Conservation (phyloP, 2,113 vertebrate genomes). For the Hippocampus barbouri region DNA sequence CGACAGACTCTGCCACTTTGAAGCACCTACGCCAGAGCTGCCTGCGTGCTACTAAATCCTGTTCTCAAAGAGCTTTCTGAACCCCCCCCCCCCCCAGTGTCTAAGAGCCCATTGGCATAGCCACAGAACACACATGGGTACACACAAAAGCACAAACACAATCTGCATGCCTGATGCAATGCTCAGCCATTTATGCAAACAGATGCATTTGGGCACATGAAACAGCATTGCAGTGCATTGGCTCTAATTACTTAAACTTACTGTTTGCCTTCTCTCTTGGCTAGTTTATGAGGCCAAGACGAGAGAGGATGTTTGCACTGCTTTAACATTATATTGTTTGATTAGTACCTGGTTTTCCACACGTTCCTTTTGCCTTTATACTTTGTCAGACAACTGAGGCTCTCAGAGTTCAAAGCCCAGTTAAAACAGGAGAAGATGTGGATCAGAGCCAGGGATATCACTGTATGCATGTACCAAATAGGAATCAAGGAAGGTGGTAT, state of each 20-base stretch:
- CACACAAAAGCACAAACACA: conserved; percentile 50
- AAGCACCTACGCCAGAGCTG: conserved; percentile 48
- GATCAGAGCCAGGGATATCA: conserved; percentile 31
- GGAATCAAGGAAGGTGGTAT: conserved; percentile 40
- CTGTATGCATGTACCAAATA: conserved; percentile 25
- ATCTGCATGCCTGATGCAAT: conserved; percentile 69
- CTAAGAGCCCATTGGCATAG: conserved; percentile 54
- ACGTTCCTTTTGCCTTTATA: conserved; percentile 7
- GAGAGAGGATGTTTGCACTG: conserved; percentile 3
- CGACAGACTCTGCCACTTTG: conserved; percentile 42
- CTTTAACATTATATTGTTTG: conserved; percentile 23
- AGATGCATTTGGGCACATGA: conserved; percentile 48
- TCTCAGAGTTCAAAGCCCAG: conserved; percentile 26
- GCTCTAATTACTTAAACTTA: conserved; percentile 32
- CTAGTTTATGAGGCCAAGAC: conserved; percentile 28
- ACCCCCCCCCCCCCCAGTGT: conserved; percentile 30
- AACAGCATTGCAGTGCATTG: conserved; percentile 36
- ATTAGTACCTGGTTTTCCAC: conserved; percentile 39
- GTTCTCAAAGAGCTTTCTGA: conserved; percentile 61
- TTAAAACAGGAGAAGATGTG: conserved; percentile 28
- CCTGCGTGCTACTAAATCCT: conserved; percentile 50
- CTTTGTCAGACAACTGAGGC: conserved; percentile 27
- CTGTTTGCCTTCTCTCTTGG: conserved; percentile 26
- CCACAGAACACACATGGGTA: conserved; percentile 39
- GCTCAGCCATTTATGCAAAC: conserved; percentile 60